Conservation (phyloP, 2,888 invertebrate genomes). For the Tenthredo livida region DNA sequence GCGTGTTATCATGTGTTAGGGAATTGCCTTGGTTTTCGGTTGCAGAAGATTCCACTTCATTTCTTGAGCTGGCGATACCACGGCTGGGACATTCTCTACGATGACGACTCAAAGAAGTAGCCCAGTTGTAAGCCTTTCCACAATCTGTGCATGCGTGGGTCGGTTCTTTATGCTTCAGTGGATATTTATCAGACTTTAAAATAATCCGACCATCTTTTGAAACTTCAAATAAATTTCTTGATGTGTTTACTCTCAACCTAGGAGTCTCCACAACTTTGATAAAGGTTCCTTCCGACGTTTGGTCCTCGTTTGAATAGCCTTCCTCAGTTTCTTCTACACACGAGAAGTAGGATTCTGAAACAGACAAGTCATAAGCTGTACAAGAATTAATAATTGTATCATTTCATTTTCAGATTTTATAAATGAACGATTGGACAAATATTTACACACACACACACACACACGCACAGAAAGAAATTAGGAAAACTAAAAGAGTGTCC, state of each 20-base stretch:
- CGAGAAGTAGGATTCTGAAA: slow-evolving; percentile 38
- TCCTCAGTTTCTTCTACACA: slow-evolving; percentile 6
- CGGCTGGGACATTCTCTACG: slow-evolving; percentile 47
- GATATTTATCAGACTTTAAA: slow-evolving; percentile 38
- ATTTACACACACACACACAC: not conserved
- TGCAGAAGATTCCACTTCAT: not conserved
- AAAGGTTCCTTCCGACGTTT: not conserved
- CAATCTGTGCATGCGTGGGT: slow-evolving; percentile 54
- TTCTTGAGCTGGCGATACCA: not conserved
- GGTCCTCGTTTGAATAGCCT: slow-evolving; percentile 46
- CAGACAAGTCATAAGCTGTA: slow-evolving; percentile 31
- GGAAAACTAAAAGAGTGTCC: not conserved
- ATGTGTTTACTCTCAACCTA: not conserved
- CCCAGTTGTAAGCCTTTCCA: slow-evolving; percentile 56
- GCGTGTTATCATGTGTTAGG: not conserved
- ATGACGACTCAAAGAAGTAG: slow-evolving; percentile 56
- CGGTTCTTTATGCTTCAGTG: not conserved
- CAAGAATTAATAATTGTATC: slow-evolving; percentile 7
- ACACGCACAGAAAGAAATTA: not conserved
- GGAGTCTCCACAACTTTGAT: slow-evolving; percentile 25
- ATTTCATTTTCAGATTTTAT: not conserved
- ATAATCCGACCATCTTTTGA: slow-evolving; percentile 32
- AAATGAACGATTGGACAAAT: not conserved
- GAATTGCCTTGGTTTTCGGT: not conserved
- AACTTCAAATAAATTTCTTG: slow-evolving; percentile 13